phyloP scores from a whole-genome alignment of 2,113 vertebrate species.

The Rhabdornis inornatus region DNA sequence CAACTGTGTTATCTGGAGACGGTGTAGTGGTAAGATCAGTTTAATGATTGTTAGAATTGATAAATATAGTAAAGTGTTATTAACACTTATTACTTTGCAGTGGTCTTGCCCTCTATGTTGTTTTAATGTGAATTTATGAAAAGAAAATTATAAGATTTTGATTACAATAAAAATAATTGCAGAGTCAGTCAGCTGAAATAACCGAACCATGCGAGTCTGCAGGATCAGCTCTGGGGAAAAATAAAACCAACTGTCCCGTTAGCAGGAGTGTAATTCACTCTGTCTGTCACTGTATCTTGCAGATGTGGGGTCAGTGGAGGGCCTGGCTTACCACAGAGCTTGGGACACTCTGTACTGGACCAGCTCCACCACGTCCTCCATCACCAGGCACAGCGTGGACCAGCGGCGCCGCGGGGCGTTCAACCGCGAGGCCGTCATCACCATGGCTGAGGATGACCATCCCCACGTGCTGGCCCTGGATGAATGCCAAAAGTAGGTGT shows the following conservation, averaged over 20 bases:
- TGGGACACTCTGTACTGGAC: conserved; percentile 98
- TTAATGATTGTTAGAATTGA: background rate
- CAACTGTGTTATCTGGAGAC: background rate
- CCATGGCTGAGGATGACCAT: conserved; percentile 94
- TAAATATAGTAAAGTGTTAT: background rate
- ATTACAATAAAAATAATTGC: background rate
- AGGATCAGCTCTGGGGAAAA: background rate
- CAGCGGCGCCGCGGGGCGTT: conserved; percentile 82
- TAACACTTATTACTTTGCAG: background rate
- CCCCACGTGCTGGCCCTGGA: conserved; percentile 91
- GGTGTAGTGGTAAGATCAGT: background rate
- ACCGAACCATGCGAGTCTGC: background rate
- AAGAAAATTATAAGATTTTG: background rate
- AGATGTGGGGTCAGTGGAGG: conserved; percentile 97
- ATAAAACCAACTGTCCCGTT: accelerated
- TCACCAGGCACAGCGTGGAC: conserved; percentile 90
- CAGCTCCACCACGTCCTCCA: conserved; percentile 93
- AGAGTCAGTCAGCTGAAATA: background rate
- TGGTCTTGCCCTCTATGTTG: background rate
- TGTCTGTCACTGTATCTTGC: background rate
- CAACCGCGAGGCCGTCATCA: conserved; percentile 85
- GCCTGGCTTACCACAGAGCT: conserved; percentile 91
- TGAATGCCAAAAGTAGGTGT: conserved; percentile 90
- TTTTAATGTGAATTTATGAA: background rate
- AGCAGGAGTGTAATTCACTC: background rate